phyloP scores from a whole-genome alignment of 2,113 vertebrate species.

The Nannospalax galili region DNA sequence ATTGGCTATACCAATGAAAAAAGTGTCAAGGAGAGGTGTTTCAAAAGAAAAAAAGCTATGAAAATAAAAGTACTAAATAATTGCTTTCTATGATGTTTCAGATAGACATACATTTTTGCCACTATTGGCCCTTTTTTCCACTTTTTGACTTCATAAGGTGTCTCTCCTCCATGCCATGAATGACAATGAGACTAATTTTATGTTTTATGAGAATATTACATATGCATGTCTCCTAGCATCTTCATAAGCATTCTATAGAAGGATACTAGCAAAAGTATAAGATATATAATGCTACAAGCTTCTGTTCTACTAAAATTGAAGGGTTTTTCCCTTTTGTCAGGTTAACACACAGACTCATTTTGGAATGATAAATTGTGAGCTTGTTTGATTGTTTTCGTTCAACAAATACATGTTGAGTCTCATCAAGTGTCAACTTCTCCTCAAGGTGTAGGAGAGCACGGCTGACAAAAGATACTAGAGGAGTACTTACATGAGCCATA shows the following conservation, averaged over 20 bases:
- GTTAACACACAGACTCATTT: background rate
- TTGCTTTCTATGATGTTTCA: conserved; percentile 43
- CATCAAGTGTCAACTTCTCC: background rate
- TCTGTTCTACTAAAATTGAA: background rate
- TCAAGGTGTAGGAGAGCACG: background rate
- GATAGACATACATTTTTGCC: too few species aligned
- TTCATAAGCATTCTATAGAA: background rate
- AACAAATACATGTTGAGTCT: background rate
- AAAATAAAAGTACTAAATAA: conserved; percentile 73
- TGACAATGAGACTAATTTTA: background rate
- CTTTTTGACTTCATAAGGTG: background rate
- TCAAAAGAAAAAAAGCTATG: conserved; percentile 58
- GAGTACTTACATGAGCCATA: background rate
- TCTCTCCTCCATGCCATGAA: background rate
- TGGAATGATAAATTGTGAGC: background rate
- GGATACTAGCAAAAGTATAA: background rate
- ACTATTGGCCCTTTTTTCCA: background rate
- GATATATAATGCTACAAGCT: background rate
- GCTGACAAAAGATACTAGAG: background rate
- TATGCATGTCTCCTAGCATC: background rate
- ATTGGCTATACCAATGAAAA: conserved; percentile 76
- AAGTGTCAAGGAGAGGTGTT: conserved; percentile 66
- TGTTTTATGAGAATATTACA: background rate
- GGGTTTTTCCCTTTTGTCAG: background rate
- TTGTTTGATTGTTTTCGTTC: background rate